Evolutionary conservation across 1,140 invertebrate genomes (phyloP).

Genomic region (Diabrotica undecimpunctata): DNA sequence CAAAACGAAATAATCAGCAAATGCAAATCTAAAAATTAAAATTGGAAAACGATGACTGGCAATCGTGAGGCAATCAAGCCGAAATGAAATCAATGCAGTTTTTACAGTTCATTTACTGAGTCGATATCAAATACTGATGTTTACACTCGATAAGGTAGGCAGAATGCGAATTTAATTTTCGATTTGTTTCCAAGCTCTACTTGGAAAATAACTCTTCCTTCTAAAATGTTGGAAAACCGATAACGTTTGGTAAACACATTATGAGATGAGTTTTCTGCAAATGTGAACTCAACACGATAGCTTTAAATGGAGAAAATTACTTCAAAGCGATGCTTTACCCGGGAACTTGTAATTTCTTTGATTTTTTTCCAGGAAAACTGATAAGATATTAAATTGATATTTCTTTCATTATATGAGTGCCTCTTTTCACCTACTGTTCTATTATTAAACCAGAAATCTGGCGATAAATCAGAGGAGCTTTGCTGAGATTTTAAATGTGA

Average conservation of each 20-base stretch:
- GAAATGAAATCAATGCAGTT: conserved; percentile 13
- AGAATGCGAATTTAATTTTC: conserved; percentile 13
- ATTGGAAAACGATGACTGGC: conserved; percentile 15
- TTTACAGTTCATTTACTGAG: conserved; percentile 12
- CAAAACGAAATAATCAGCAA: background rate
- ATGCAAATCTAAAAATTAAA: conserved; percentile 4
- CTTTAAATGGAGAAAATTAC: conserved; percentile 16
- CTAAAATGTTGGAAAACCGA: conserved; percentile 4
- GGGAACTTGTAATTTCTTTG: background rate
- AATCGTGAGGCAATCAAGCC: conserved; percentile 1
- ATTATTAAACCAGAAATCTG: too few relatives aligned
- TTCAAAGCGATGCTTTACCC: background rate
- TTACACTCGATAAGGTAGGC: conserved; percentile 11
- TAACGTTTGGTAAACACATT: conserved; percentile 10
- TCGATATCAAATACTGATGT: conserved; percentile 14
- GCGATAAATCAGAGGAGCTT: too few relatives aligned
- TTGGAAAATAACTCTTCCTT: conserved; percentile 6
- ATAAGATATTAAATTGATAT: too few relatives aligned
- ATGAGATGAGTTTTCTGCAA: conserved; percentile 12
- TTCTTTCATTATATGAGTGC: too few relatives aligned
- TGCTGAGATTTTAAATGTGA: too few relatives aligned
- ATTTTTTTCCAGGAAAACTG: too few relatives aligned
- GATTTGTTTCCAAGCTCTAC: background rate
- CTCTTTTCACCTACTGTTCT: too few relatives aligned
- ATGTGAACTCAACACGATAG: conserved; percentile 9